Evolutionary conservation across 1,140 invertebrate species (phyloP).

Genomic region (Philaenus spumarius): DNA sequence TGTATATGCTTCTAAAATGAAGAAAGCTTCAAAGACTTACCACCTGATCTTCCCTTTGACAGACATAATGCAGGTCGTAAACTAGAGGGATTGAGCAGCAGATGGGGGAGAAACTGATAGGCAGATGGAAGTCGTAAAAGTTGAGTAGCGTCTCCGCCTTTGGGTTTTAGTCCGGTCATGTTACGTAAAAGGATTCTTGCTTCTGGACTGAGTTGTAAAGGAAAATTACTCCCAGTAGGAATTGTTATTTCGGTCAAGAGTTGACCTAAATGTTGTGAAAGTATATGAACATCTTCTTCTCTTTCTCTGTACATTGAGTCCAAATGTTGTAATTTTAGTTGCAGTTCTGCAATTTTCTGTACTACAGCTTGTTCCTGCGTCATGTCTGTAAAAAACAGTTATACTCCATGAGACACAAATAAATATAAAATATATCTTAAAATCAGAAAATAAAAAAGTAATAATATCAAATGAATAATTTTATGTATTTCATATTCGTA

Average conservation of each 20-base stretch:
- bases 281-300: constrained; percentile 58
- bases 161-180: constrained; percentile 40
- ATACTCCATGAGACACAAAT: constrained; percentile 31
- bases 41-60: constrained; percentile 62
- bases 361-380: constrained; percentile 59
- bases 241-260: constrained; percentile 19
- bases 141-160: background rate
- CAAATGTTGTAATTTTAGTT: constrained; percentile 60
- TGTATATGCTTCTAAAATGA: too few species aligned
- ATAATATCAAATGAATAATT: too few species aligned
- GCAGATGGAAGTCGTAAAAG: constrained; percentile 62
- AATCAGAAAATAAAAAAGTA: too few species aligned
- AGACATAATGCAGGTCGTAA: constrained; percentile 70
- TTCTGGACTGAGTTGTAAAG: constrained; percentile 18
- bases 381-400: constrained; percentile 38
- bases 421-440: background rate
- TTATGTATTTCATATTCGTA: too few species aligned
- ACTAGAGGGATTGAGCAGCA: constrained; percentile 70
- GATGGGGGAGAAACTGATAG: constrained; percentile 82
- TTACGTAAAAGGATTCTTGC: constrained; percentile 26
- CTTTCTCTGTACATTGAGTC: constrained; percentile 62
- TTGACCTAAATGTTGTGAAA: constrained; percentile 53
- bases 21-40: constrained; percentile 41
- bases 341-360: constrained; percentile 59
- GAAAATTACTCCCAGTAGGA: background rate